phyloP scores from a whole-genome alignment of 2,888 invertebrate genomes.

The Cancer borealis region DNA sequence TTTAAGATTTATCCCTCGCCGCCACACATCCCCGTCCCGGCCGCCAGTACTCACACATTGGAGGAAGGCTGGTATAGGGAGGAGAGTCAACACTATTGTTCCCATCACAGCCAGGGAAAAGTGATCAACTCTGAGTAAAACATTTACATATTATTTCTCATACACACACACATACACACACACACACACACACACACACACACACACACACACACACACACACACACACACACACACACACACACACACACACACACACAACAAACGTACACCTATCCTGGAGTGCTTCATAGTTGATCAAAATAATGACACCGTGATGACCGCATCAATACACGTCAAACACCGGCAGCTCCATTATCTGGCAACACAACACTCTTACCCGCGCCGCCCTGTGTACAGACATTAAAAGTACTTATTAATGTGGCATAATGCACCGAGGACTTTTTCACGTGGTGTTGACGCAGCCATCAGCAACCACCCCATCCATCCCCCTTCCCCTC shows the following conservation, averaged over 20 bases:
- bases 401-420: constrained; percentile 40
- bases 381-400: constrained; percentile 29
- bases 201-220: neutral
- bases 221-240: neutral
- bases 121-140: neutral
- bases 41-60: too few relatives aligned
- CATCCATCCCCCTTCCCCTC: neutral
- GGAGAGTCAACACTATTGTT: neutral
- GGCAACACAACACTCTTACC: constrained; percentile 21
- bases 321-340: constrained; percentile 33
- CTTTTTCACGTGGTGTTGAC: constrained; percentile 36
- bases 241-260: neutral
- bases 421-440: constrained; percentile 31
- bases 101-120: neutral
- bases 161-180: neutral
- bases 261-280: neutral
- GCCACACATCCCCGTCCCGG: too few relatives aligned
- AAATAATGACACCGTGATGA: constrained; percentile 27
- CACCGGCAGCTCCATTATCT: constrained; percentile 29
- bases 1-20: too few relatives aligned
- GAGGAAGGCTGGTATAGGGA: too few relatives aligned
- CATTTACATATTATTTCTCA: neutral
- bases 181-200: constrained; percentile 15
- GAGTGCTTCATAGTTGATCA: constrained; percentile 33
- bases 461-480: neutral